Percentiles rank a stretch among this genome's conserved stretches.
Conservation (phyloP, 2,113 vertebrate species). For the Ardeotis arabs region DNA sequence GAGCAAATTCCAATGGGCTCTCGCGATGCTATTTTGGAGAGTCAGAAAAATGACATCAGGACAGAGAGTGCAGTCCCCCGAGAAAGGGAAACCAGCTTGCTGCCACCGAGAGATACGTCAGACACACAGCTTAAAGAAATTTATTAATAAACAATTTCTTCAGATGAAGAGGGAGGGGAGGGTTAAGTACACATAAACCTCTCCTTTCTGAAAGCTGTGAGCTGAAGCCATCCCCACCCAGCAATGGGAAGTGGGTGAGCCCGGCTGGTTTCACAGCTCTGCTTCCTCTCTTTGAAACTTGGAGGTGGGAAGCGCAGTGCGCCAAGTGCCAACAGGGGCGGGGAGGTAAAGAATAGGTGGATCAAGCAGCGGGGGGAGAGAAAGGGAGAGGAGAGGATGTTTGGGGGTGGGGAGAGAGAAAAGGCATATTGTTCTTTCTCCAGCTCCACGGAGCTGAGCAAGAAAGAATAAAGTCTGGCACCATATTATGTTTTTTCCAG, state of each 20-base stretch:
- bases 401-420: constrained; percentile 23
- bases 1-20: constrained; percentile 18
- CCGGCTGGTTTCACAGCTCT: constrained; percentile 27
- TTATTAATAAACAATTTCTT: neutral
- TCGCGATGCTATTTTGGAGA: neutral
- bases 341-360: constrained; percentile 33
- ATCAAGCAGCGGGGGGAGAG: neutral
- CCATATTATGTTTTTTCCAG: constrained; percentile 30
- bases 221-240: constrained; percentile 12
- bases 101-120: neutral
- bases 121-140: neutral
- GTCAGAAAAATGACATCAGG: neutral
- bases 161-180: neutral
- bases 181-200: neutral
- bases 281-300: constrained; percentile 53
- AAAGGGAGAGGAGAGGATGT: constrained; percentile 29
- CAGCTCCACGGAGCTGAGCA: neutral
- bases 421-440: constrained; percentile 48
- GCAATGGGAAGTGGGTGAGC: constrained; percentile 58
- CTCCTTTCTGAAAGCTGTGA: neutral
- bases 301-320: constrained; percentile 27
- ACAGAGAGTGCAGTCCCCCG: neutral
- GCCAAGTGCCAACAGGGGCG: neutral
- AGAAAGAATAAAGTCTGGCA: constrained; percentile 57
- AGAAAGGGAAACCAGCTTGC: neutral